A percentile compares a stretch with the other conserved stretches of the same genome.
Conservation (phyloP, 1,140 invertebrate species). For the Helicorthomorpha holstii region DNA sequence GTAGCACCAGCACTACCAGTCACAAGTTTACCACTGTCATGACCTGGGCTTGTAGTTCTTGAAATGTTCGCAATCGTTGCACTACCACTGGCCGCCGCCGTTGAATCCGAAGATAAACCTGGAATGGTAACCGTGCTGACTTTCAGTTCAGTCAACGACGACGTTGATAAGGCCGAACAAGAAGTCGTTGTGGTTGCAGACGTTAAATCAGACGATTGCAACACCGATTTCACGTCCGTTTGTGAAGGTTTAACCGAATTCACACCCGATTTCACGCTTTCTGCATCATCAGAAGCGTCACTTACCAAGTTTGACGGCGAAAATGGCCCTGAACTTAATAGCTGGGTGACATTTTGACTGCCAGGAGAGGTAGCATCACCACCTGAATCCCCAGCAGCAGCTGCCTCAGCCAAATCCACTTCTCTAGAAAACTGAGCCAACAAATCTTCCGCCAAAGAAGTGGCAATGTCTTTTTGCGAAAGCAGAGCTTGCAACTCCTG, state of each 20-base stretch:
- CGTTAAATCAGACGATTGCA: not conserved
- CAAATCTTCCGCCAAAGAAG: constrained; percentile 63
- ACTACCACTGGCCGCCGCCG: not conserved
- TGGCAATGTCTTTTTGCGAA: constrained; percentile 53
- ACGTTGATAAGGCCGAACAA: not conserved
- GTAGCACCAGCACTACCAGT: no score
- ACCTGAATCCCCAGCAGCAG: not conserved
- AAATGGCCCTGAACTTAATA: constrained; percentile 8
- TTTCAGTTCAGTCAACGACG: constrained; percentile 4
- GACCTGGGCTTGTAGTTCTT: no score
- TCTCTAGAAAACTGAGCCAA: constrained; percentile 52
- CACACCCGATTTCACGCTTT: not conserved
- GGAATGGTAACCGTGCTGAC: constrained; percentile 8
- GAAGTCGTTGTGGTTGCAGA: not conserved
- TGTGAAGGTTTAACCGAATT: not conserved
- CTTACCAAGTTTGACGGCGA: constrained; percentile 6
- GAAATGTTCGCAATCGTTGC: no score
- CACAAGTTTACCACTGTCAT: no score
- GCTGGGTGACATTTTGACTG: constrained; percentile 1
- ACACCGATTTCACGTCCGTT: not conserved
- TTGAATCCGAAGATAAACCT: not conserved
- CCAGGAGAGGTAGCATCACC: not conserved
- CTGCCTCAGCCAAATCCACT: not conserved
- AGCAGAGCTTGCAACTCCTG: constrained; percentile 51
- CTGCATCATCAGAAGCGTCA: constrained; percentile 2